Conservation (phyloP, 92 coral and sea anemone species). For the Galaxea fascicularis region DNA sequence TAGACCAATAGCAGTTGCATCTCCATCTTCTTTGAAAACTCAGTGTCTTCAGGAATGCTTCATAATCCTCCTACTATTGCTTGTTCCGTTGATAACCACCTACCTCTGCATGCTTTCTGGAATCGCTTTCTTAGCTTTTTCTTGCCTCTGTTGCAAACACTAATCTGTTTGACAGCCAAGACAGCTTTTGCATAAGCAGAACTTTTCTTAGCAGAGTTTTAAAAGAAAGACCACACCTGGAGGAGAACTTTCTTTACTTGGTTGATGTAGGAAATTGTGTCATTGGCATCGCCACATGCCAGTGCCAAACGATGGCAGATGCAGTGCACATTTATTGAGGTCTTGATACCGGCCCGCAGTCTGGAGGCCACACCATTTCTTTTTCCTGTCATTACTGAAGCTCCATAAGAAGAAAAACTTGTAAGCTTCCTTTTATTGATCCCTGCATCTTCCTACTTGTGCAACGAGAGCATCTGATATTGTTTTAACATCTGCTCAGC, state of each 20-base stretch:
- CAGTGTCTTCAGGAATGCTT: conserved; percentile 14
- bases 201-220: conserved; percentile 72
- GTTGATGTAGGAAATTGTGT: conserved; percentile 58
- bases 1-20: conserved; percentile 75
- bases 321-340: conserved; percentile 63
- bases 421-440: no score
- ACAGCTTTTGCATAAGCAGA: conserved; percentile 71
- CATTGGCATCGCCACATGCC: conserved; percentile 79
- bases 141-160: conserved; percentile 41
- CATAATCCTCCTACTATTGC: conserved; percentile 69
- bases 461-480: no score
- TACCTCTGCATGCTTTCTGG: conserved; percentile 76
- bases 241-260: conserved; percentile 62
- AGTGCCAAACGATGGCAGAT: conserved; percentile 74
- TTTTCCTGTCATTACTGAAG: no score
- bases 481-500: no score
- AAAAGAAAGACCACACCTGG: conserved; percentile 76
- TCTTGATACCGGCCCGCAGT: no score
- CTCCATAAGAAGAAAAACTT: no score
- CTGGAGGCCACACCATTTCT: no score
- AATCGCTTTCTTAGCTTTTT: conserved; percentile 64
- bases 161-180: conserved; percentile 47
- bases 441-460: no score
- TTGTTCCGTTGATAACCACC: conserved; percentile 67
- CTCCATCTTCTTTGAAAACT: conserved; percentile 61